Base-by-base conservation (phyloP, 2,888 invertebrate genomes). In the Latrodectus hesperus region DNA sequence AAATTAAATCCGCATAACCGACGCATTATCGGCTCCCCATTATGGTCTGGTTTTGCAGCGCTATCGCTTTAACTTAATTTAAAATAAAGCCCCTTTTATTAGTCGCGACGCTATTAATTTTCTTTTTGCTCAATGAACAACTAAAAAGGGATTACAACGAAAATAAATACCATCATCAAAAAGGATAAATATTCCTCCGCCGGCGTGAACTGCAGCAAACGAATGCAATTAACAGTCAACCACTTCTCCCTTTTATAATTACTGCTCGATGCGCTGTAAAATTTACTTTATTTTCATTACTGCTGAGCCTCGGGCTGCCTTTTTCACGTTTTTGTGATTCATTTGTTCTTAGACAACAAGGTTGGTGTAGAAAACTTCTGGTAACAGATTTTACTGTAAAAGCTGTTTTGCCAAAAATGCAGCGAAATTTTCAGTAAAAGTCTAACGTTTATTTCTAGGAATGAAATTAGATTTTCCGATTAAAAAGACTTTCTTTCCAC, bases 1-100 rank as follows among this genome's bases (percentile, higher is more conserved):
- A 81, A 87, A 87, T 87, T 87, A 87, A 87, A 87, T 82, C 87
- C 82, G 72, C 82, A 85, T 85, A 85, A 85, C 84, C 78, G 67
- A 67, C 53, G 78, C 77, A 67, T 86, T 86, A 81, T 81, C 86
- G 81, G 81, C 16, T 10, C 64, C 38, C 75, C 86, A 77, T 86
- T 77, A 71, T 78, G 55, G 79, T 64, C 70, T 75, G 79, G 78
- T 85, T 84, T 73, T 84, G 78, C 78, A 70, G 68, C 67, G 67
- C 74, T 68, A 76, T 75, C 77, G 72, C 81, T 86, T 81, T 81
- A 86, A 86, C 81, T 86, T 86, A 86, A 86, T 86, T 86, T 86
- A 76, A 86, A 86, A 81, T 86, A 86, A 86, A 86, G 80, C 81
- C 76, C 75, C 86, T 86, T 86, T 86, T 86, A 86, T 81, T 70